phyloP scores from a whole-genome alignment of 2,888 invertebrate species.

The Thecophora atra region DNA sequence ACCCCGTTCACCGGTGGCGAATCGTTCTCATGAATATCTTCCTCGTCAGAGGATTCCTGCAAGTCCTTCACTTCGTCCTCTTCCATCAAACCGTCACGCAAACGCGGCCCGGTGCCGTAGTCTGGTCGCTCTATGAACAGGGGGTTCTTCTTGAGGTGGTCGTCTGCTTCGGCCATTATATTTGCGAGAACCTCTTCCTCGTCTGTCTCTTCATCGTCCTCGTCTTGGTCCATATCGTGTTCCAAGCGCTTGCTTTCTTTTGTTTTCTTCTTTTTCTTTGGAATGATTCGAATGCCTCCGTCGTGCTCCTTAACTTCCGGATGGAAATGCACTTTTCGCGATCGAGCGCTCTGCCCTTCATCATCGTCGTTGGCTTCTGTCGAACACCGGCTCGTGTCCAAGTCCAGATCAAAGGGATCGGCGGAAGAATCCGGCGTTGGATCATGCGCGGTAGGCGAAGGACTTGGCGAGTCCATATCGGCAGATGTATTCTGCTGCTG shows the following conservation, averaged over 20 bases:
- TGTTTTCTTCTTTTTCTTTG: slow-evolving; percentile 50
- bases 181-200: slow-evolving; percentile 55
- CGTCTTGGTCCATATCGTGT: slow-evolving; percentile 43
- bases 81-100: slow-evolving; percentile 49
- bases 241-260: slow-evolving; percentile 33
- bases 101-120: slow-evolving; percentile 44
- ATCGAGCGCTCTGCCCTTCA: slow-evolving; percentile 43
- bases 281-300: slow-evolving; percentile 52
- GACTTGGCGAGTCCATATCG: slow-evolving; percentile 2
- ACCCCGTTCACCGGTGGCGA: slow-evolving; percentile 58
- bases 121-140: slow-evolving; percentile 46
- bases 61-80: slow-evolving; percentile 48
- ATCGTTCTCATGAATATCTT: slow-evolving; percentile 51
- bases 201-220: slow-evolving; percentile 46
- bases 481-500: too few species aligned
- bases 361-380: slow-evolving; percentile 43
- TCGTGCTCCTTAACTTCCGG: slow-evolving; percentile 56
- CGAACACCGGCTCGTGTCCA: slow-evolving; percentile 38
- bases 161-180: slow-evolving; percentile 54
- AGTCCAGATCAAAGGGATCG: slow-evolving; percentile 24
- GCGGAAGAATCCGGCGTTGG: slow-evolving; percentile 34
- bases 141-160: slow-evolving; percentile 56
- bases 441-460: slow-evolving; percentile 42
- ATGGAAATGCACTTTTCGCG: slow-evolving; percentile 56
- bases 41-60: slow-evolving; percentile 43